Evolutionary conservation across 2,888 invertebrate genomes (phyloP).

Genomic region (Orchestes rusci): DNA sequence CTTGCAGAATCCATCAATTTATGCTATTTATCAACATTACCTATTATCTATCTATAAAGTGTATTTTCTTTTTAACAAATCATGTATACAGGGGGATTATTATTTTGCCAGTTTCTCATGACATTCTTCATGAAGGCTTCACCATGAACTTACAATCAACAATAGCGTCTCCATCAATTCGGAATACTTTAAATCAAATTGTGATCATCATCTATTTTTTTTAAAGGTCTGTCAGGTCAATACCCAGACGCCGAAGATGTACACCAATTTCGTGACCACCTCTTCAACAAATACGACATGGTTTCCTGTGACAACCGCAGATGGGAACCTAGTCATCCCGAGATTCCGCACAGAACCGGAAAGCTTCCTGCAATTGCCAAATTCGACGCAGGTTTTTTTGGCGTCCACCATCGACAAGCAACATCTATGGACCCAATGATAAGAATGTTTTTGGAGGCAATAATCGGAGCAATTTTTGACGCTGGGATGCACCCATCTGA

Average conservation of each 20-base stretch:
- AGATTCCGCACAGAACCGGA: conserved; percentile 57
- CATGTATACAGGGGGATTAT: too few relatives aligned
- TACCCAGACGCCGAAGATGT: conserved; percentile 75
- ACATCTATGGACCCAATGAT: conserved; percentile 52
- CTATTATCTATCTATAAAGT: too few relatives aligned
- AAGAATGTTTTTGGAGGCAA: conserved; percentile 52
- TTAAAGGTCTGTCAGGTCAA: conserved; percentile 55
- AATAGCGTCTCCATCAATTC: too few relatives aligned
- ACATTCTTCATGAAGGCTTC: too few relatives aligned
- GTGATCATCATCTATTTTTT: too few relatives aligned
- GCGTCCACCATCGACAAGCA: conserved; percentile 47
- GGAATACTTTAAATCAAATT: too few relatives aligned
- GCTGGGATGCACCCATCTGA: conserved; percentile 60
- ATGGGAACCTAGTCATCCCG: conserved; percentile 61
- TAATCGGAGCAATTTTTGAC: conserved; percentile 55
- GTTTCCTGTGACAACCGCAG: conserved; percentile 69
- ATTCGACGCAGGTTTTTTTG: conserved; percentile 52
- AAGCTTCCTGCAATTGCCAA: conserved; percentile 51
- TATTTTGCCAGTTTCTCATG: too few relatives aligned
- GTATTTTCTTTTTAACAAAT: too few relatives aligned
- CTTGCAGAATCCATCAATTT: too few relatives aligned
- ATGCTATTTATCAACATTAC: too few relatives aligned
- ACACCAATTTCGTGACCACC: conserved; percentile 59
- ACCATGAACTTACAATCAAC: too few relatives aligned
- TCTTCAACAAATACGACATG: conserved; percentile 75